A percentile compares a stretch with the other conserved stretches of the same genome.
Evolutionary conservation across 1,140 invertebrate species (phyloP).

Genomic region (Drosophila ananassae): DNA sequence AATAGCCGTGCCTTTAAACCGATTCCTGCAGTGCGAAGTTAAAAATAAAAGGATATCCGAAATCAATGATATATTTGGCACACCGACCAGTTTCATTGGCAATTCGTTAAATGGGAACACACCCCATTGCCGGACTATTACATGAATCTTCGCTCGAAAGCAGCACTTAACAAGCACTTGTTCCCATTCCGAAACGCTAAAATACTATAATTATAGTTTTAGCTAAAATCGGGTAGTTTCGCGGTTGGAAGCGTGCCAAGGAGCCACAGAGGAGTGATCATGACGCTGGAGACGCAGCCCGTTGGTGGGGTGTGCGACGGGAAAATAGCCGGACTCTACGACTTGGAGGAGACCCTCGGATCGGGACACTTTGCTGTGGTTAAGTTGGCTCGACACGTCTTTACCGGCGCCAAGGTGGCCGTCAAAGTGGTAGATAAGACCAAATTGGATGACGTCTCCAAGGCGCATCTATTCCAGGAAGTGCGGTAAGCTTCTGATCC

Average conservation of each 20-base stretch:
- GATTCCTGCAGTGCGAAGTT: slow-evolving; percentile 15
- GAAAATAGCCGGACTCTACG: slow-evolving; percentile 98
- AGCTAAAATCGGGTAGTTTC: slow-evolving; percentile 54
- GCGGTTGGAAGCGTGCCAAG: slow-evolving; percentile 43
- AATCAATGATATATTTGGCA: slow-evolving; percentile 22
- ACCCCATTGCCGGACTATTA: slow-evolving; percentile 18
- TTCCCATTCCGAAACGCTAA: slow-evolving; percentile 13
- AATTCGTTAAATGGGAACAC: background rate
- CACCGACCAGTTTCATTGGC: slow-evolving; percentile 1
- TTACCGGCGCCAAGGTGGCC: slow-evolving; percentile 99
- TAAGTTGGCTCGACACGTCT: slow-evolving; percentile 98
- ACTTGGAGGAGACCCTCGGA: slow-evolving; percentile 96
- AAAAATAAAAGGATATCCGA: slow-evolving; percentile 16
- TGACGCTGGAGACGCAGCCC: slow-evolving; percentile 75
- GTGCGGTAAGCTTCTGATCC: slow-evolving; percentile 84
- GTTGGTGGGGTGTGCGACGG: slow-evolving; percentile 88
- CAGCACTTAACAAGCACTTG: slow-evolving; percentile 6
- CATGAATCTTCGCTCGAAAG: slow-evolving; percentile 23
- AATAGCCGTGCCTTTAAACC: slow-evolving; percentile 52
- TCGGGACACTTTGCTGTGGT: slow-evolving; percentile 99
- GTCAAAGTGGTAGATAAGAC: slow-evolving; percentile 99
- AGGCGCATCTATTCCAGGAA: slow-evolving; percentile 98
- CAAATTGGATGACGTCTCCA: slow-evolving; percentile 98
- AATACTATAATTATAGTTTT: slow-evolving; percentile 52
- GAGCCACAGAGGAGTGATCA: slow-evolving; percentile 30